Evolutionary conservation across 2,113 vertebrate genomes (phyloP), one percentile per base, ranked within the genome.

Genomic region (Phaetusa simplex): DNA sequence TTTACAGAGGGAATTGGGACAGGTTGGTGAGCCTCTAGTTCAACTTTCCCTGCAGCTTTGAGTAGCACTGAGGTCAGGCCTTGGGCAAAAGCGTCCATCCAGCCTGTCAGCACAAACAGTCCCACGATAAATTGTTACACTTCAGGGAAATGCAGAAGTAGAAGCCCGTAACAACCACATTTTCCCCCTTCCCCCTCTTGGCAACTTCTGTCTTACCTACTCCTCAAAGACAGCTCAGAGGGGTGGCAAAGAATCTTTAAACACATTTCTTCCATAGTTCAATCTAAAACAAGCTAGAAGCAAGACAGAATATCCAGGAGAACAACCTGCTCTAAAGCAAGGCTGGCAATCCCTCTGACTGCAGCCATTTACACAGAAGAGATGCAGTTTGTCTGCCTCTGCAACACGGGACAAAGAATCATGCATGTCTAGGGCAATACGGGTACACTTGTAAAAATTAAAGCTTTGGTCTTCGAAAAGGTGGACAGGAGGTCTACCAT

Each of bases 341-440:
- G 8, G 12, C 32, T 38, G 45, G 16, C 26, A 82, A 30, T 38
- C 67, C 67, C 49, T 18, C 14, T 58, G 12, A 58, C 11, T 1
- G 1, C n/a, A 42, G 49, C 14, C 77, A 45, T 32, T 76, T 29
- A 50, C 9, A 70, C 1, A 66, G 29, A 56, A 76, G 24, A 80
- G 24, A 71, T 18, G 17, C 26, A 61, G 24, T n/a, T 49, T 50
- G 18, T 40, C 62, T 73, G 14, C 53, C 64, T 85, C 43, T 78
- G 49, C 79, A 82, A 82, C 16, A 86, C 1, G 34, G 14, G 26
- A 52, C 27, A 67, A 49, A 89, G 21, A 59, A 52, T 24, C 9
- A 8, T 1, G 1, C 38, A 5, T 1, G 7, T 30, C 50, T 61
- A 80, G 83, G 3, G 6, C 0, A 0, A 50, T 15, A 24, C 1